Evolutionary conservation across 2,888 invertebrate species (phyloP), one percentile per base, ranked within the genome.

Genomic region (Eudasyphora cyanicolor): DNA sequence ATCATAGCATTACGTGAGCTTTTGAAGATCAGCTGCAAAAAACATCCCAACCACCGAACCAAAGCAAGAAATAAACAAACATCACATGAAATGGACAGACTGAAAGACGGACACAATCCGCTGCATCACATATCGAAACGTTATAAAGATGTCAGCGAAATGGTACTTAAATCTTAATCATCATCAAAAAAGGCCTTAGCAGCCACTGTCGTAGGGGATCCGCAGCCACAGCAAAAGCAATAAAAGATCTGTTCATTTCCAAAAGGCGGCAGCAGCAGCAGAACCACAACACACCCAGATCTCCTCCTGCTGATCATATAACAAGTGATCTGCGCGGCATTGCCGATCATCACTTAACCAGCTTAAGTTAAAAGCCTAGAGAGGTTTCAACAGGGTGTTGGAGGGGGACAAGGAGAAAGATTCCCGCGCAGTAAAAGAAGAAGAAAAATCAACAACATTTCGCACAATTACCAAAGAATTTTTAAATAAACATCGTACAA

Each of bases 131-230:
- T 71, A 77, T 84, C 79, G 77, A 76, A 76, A 76, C 76, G 81
- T 85, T 86, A 86, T 86, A 82, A 85, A 87, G 86, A 85, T 86
- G 86, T 86, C 86, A 86, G 85, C 84, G 82, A 82, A 85, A 86
- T 84, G 85, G 73, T 82, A 85, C 82, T 84, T 84, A 86, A 86
- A 82, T 82, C 82, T 84, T 84, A 85, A 84, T 85, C 85, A 81
- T 84, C 81, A 79, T 84, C 77, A 83, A 71, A 82, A 73, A 7
- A 19, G 12, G 14, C 60, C 70, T 10, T 62, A 75, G 70, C 51
- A 32, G 35, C 51, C 17, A 12, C 24, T 7, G 12, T 49, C 45
- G 38, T 21, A 24, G 62, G 57, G n/a, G n/a, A n/a, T n/a, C 67
- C 69, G 14, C 67, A 35, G 38, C 21, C 10, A 54, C 24, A 74